Evolutionary conservation across 2,113 vertebrate species (phyloP).

Genomic region (Pandion haliaetus): DNA sequence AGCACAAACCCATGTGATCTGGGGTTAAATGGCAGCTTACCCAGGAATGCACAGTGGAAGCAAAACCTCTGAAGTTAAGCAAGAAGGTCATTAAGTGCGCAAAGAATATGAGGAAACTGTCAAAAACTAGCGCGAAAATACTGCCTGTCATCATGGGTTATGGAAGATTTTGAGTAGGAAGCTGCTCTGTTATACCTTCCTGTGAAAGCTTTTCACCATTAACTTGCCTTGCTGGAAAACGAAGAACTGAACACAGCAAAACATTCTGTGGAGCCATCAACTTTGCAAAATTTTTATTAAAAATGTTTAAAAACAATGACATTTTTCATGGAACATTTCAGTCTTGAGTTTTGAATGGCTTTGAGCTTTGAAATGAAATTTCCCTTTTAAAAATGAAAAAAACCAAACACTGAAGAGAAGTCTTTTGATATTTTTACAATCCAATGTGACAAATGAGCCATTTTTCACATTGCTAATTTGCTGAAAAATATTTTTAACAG

Average conservation of each 20-base stretch:
- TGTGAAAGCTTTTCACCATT: background rate
- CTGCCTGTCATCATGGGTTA: background rate
- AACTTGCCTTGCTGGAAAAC: background rate
- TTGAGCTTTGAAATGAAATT: slow-evolving; percentile 14
- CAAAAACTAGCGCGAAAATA: background rate
- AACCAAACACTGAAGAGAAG: background rate
- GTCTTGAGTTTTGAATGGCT: background rate
- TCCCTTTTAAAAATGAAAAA: background rate
- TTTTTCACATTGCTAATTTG: background rate
- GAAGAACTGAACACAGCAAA: background rate
- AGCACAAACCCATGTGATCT: background rate
- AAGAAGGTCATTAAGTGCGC: background rate
- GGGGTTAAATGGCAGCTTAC: background rate
- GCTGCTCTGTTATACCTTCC: background rate
- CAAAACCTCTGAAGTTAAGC: background rate
- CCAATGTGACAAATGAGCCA: background rate
- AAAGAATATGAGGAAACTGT: background rate
- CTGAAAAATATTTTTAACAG: background rate
- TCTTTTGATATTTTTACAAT: background rate
- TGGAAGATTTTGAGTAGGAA: background rate
- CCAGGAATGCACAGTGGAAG: background rate
- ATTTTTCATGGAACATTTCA: background rate
- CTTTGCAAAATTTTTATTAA: background rate
- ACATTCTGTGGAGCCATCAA: background rate
- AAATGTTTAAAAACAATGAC: background rate